Percentiles rank a stretch among this genome's conserved stretches.
phyloP scores from a whole-genome alignment of 2,113 vertebrate species.

The Mirza zaza region DNA sequence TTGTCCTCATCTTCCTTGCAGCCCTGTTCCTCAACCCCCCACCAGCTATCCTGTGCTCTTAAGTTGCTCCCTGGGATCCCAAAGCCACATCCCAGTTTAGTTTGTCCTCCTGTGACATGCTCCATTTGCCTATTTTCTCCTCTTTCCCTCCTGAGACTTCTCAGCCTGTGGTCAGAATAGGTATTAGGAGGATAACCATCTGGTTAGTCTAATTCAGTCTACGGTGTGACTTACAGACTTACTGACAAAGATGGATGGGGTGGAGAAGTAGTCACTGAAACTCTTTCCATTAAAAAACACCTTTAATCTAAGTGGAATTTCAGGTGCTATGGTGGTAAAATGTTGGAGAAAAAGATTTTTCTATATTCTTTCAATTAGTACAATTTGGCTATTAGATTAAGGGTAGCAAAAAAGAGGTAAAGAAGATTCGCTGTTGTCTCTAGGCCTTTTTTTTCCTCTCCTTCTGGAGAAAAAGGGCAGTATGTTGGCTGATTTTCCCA shows the following conservation, averaged over 20 bases:
- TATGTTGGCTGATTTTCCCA: background rate
- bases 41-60: background rate
- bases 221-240: background rate
- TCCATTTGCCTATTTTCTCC: background rate
- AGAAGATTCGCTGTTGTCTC: background rate
- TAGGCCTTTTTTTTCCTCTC: background rate
- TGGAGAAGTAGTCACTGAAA: background rate
- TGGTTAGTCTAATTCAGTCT: background rate
- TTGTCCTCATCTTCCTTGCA: background rate
- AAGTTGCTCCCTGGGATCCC: background rate
- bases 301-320: slow-evolving; percentile 1
- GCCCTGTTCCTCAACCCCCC: fast-evolving
- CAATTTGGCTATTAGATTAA: background rate
- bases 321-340: background rate
- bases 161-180: background rate
- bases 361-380: background rate
- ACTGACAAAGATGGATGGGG: background rate
- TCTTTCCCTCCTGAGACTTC: background rate
- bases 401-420: background rate
- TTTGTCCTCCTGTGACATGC: background rate
- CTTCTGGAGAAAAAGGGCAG: background rate
- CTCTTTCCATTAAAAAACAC: background rate
- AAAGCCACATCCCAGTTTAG: background rate
- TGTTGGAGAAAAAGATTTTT: background rate
- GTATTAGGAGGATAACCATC: background rate